Base-by-base conservation (phyloP, 2,113 vertebrate species). In the Eurystomus gularis region DNA sequence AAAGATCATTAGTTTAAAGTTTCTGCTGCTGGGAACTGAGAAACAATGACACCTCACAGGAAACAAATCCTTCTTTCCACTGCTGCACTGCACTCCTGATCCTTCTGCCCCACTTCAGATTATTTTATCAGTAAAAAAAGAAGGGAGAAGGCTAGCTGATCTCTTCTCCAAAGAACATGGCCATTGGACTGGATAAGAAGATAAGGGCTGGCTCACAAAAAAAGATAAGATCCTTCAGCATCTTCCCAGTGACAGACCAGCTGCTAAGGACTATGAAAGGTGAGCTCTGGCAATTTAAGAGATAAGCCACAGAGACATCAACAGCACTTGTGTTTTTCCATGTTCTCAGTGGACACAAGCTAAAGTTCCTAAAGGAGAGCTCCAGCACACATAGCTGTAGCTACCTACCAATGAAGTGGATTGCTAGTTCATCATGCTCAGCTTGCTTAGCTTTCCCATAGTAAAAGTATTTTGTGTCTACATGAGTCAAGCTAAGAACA, bases 1-100 rank as follows among this genome's bases (percentile, higher is more conserved):
- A 92, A 91, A 92, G 60, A 71, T 66, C 64, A 76, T 90, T 76
- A 81, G 58, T 84, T 96, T 86, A 88, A 87, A 82, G 62, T 69
- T 87, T 88, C 78, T 92, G 29, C 66, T 90, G 64, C 51, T 83
- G 71, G 25, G 71, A 97, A 83, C 58, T 42, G 51, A 84, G 55
- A 86, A 82, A 84, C 57, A 92, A 65, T 31, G 33, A 77, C 51
- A 68, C n/a, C 55, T 68, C 61, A 84, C 51, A 62, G 83, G 73
- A 75, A 88, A 86, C 7, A 71, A 79, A 71, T 54, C 65, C 37
- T 72, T 31, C 33, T 77, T 93, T 94, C 89, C 33, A 68, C n/a
- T 10, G 4, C 66, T 82, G 57, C 35, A 35, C 51, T 88, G 16
- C 24, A 65, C 18, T 86, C 62, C 39, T 81, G 46, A 48, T 83